These are phyloP conservation scores for Drosophila subpulchrella DNA, from an alignment of 1,140 invertebrate genomes.

Conservation along the genomic window DNA sequence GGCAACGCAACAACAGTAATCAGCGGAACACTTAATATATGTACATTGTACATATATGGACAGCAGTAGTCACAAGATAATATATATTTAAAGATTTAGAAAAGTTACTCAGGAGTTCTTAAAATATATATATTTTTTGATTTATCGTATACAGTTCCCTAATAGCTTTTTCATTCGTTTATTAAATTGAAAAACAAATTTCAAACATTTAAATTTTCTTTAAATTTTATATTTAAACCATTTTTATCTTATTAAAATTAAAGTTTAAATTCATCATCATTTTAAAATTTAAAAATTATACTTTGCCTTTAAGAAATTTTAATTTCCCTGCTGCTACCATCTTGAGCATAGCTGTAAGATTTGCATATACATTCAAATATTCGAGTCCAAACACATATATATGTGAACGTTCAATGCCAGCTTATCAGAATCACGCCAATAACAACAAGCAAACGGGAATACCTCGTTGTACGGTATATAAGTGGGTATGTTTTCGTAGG, in stretches of 20 bases:
- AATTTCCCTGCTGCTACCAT: background rate
- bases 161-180: no score
- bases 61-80: background rate
- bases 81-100: background rate
- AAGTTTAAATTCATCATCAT: no score
- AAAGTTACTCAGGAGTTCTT: no score
- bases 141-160: no score
- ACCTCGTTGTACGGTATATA: conserved; percentile 8
- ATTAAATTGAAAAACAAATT: no score
- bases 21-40: conserved; percentile 17
- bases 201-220: no score
- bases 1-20: conserved; percentile 40
- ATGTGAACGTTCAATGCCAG: conserved; percentile 63
- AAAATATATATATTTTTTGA: no score
- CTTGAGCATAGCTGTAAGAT: background rate
- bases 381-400: conserved; percentile 1
- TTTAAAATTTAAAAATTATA: no score
- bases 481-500: conserved; percentile 1
- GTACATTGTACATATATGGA: background rate
- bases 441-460: background rate
- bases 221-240: no score
- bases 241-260: no score
- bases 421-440: conserved; percentile 59
- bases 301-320: background rate
- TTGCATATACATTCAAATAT: background rate